Percentiles rank a stretch among this genome's conserved stretches.
These are phyloP conservation scores for Macroglossus sobrinus DNA, from an alignment of 2,113 vertebrate genomes.

Conservation along the genomic window DNA sequence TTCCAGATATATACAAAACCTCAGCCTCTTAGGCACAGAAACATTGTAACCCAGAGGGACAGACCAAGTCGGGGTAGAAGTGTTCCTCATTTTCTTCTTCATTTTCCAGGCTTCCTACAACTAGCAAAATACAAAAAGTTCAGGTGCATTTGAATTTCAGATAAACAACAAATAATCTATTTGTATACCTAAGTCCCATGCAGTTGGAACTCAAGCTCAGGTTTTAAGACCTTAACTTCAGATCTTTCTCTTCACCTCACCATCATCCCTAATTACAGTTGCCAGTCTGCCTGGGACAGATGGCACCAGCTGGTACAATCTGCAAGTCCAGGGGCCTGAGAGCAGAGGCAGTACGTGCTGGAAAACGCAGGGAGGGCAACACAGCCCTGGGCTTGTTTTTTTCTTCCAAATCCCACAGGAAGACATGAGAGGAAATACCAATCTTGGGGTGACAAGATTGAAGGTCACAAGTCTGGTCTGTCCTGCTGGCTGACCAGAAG, in stretches of 20 bases:
- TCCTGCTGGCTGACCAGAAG: not conserved
- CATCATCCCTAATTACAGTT: not conserved
- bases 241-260: not conserved
- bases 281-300: not conserved
- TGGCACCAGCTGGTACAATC: not conserved
- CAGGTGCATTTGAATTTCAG: not conserved
- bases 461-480: not conserved
- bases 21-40: not conserved
- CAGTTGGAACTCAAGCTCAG: not conserved
- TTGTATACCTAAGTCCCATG: not conserved
- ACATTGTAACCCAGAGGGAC: not conserved
- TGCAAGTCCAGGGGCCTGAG: not conserved
- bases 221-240: not conserved
- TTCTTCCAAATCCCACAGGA: not conserved
- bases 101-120: not conserved
- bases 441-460: not conserved
- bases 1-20: not conserved
- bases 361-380: not conserved
- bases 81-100: not conserved
- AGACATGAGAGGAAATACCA: not conserved
- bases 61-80: not conserved
- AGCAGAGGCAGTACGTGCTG: not conserved
- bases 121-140: not conserved
- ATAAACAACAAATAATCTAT: not conserved
- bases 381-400: rapidly evolving